Conservation (phyloP, 2,113 vertebrate genomes). For the Dipodomys merriami region DNA sequence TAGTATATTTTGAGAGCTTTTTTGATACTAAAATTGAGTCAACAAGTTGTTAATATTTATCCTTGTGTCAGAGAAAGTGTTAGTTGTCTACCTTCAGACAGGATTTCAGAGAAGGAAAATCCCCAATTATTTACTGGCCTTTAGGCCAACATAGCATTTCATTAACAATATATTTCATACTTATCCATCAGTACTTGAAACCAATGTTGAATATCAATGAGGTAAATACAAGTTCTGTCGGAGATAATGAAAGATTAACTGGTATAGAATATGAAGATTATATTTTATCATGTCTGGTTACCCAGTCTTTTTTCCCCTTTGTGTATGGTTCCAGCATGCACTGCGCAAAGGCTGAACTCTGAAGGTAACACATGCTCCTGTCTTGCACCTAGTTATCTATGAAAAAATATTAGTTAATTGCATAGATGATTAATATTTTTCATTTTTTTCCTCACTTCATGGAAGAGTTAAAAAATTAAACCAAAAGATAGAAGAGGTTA, state of each 20-base stretch:
- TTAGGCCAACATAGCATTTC: background rate
- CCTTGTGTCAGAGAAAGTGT: slow-evolving; percentile 42
- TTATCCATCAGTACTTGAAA: slow-evolving; percentile 44
- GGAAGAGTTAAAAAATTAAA: too few relatives aligned
- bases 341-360: too few relatives aligned
- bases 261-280: background rate
- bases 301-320: too few relatives aligned
- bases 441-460: too few relatives aligned
- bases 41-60: slow-evolving; percentile 59
- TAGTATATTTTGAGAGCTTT: slow-evolving; percentile 50
- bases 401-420: too few relatives aligned
- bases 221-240: slow-evolving; percentile 12
- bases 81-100: slow-evolving; percentile 19
- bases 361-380: too few relatives aligned
- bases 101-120: slow-evolving; percentile 3
- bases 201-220: background rate
- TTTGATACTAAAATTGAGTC: slow-evolving; percentile 57
- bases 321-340: too few relatives aligned
- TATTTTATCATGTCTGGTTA: too few relatives aligned
- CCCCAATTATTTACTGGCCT: background rate
- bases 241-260: background rate
- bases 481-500: too few relatives aligned
- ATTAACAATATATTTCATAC: slow-evolving; percentile 41
- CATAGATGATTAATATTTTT: too few relatives aligned
- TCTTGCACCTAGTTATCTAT: too few relatives aligned